Evolutionary conservation across 1,140 invertebrate species (phyloP).

Genomic region (Bombus sylvicola): DNA sequence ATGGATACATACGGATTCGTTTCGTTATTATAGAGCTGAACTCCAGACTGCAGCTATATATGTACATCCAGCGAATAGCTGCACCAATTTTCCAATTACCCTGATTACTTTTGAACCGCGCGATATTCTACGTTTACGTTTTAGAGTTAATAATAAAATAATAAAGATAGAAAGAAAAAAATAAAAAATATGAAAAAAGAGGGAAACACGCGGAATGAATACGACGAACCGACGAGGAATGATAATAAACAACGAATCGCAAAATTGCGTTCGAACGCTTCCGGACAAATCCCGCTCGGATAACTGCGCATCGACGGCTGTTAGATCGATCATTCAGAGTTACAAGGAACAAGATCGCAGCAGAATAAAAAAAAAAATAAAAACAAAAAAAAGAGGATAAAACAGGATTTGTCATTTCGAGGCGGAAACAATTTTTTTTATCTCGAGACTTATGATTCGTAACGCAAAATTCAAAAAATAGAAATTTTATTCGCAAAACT

Average conservation of each 20-base stretch:
- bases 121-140: neutral
- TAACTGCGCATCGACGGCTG: neutral
- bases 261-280: neutral
- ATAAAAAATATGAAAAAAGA: neutral
- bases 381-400: neutral
- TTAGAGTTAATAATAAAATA: neutral
- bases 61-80: neutral
- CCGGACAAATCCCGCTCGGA: neutral
- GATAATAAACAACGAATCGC: neutral
- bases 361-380: neutral
- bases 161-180: too few relatives aligned
- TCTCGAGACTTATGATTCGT: neutral
- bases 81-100: slow-evolving; percentile 39
- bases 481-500: neutral
- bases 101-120: neutral
- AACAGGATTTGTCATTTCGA: neutral
- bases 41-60: neutral
- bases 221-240: neutral
- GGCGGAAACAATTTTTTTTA: neutral
- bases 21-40: neutral
- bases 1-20: too few relatives aligned
- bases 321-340: neutral
- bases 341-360: neutral
- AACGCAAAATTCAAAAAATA: neutral
- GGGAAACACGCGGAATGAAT: too few relatives aligned